phyloP scores from a whole-genome alignment of 2,888 invertebrate genomes.

The Sinelater perroti region DNA sequence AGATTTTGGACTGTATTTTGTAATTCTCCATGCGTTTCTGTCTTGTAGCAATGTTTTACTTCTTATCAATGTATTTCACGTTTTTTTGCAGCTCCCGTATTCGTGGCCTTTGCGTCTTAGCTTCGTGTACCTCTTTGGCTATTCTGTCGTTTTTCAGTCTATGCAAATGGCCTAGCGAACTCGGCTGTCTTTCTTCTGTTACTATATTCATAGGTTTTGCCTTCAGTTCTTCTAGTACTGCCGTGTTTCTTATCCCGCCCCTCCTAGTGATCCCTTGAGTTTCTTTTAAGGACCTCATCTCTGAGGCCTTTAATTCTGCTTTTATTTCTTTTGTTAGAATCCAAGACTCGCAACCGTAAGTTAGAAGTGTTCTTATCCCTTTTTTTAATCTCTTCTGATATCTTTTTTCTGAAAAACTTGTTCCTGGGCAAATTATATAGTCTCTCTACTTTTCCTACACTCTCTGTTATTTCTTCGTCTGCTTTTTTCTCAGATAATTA shows the following conservation, averaged over 20 bases:
- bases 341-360: constrained; percentile 7
- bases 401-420: constrained; percentile 13
- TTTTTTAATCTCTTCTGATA: constrained; percentile 20
- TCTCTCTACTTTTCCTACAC: constrained; percentile 5
- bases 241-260: constrained; percentile 15
- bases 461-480: constrained; percentile 15
- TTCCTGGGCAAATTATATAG: constrained; percentile 9
- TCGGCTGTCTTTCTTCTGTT: constrained; percentile 15
- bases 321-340: constrained; percentile 16
- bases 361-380: constrained; percentile 8
- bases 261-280: constrained; percentile 13
- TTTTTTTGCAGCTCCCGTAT: constrained; percentile 13
- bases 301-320: constrained; percentile 14
- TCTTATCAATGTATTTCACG: constrained; percentile 9
- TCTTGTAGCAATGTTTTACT: constrained; percentile 12
- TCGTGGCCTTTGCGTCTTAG: constrained; percentile 7
- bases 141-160: constrained; percentile 9
- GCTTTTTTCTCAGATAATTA: constrained; percentile 1
- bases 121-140: constrained; percentile 10
- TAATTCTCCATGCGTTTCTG: constrained; percentile 14
- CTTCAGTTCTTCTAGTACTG: constrained; percentile 15
- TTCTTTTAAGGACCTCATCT: constrained; percentile 12
- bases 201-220: constrained; percentile 40
- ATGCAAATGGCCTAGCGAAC: constrained; percentile 12
- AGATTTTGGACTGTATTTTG: neutral